These are phyloP conservation scores for Smittia sp. DNA, from an alignment of 2,888 invertebrate genomes.

Conservation along the genomic window DNA sequence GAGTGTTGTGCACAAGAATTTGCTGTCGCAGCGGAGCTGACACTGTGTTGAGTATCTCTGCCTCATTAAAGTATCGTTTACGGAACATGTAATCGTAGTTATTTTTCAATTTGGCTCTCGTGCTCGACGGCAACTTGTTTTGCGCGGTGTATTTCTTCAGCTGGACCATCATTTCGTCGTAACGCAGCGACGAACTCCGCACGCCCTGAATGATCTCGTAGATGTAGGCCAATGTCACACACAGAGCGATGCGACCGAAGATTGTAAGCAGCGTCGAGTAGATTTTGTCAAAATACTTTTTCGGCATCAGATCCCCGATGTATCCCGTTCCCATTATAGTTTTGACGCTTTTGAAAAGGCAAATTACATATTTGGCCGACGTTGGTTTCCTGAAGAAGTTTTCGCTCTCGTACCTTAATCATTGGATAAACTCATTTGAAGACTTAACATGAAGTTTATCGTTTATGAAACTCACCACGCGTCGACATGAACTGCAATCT, in stretches of 20 bases:
- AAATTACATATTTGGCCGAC: constrained; percentile 18
- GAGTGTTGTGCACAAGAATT: constrained; percentile 51
- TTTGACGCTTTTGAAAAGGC: constrained; percentile 29
- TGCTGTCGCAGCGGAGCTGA: constrained; percentile 50
- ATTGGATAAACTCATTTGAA: too few relatives aligned
- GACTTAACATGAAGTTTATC: too few relatives aligned
- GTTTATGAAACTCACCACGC: too few relatives aligned
- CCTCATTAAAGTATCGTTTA: constrained; percentile 48
- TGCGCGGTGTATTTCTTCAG: constrained; percentile 50
- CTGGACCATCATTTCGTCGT: constrained; percentile 47
- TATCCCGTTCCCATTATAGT: constrained; percentile 34
- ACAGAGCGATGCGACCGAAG: constrained; percentile 46
- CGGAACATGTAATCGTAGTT: constrained; percentile 51
- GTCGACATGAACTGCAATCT: background rate
- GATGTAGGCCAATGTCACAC: constrained; percentile 46
- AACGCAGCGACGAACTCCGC: constrained; percentile 48
- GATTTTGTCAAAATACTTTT: constrained; percentile 27
- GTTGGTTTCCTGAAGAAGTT: background rate
- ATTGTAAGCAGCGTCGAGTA: constrained; percentile 43
- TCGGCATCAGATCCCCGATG: constrained; percentile 14
- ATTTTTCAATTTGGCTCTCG: constrained; percentile 46
- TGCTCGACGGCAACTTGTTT: constrained; percentile 47
- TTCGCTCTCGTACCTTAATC: background rate
- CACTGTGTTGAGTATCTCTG: constrained; percentile 48
- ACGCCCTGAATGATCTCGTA: constrained; percentile 48